Evolutionary conservation across 2,113 vertebrate genomes (phyloP), one percentile per base, ranked within the genome.

Genomic region (Vidua macroura): DNA sequence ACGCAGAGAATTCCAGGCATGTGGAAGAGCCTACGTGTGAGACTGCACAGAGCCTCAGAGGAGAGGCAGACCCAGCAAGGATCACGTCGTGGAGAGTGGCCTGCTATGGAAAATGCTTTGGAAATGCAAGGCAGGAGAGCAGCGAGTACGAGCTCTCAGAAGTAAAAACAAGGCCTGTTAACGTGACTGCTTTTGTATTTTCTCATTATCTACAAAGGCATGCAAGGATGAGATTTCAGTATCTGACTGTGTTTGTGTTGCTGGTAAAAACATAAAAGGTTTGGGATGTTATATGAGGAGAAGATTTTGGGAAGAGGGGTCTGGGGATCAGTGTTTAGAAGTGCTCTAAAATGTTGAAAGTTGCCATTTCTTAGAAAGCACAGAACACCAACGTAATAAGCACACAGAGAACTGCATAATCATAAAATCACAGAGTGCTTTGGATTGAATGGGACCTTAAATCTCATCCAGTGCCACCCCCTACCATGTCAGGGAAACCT

Each of bases 391-490:
- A 22, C 0, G 1, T 13, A 25, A 39, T 9, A n/a, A 44, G 7
- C 8, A 37, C 20, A 52, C 4, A 33, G 7, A 22, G 25, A 49
- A 48, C 3, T 24, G 30, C 5, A 35, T 41, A 76, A 25, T 62
- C 30, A 62, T 19, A 43, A 41, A 69, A 69, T 56, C 21, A 55
- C 41, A 14, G 41, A 19, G 5, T 13, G 7, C 1, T 23, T 63
- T 69, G 18, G 17, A 39, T 18, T 48, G 30, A 31, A 43, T 56
- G 25, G 3, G 30, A 20, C 3, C 10, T 56, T 33, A 16, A 33
- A 63, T 3, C 10, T 39, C 53, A 30, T 25, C 62, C n/a, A 4
- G 2, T 56, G 0, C 21, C 4, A 53, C 0, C 0, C 4, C 8
- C 8, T 70, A 41, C 18, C 15, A 19, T 55, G 30, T 1, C 79